phyloP scores from a whole-genome alignment of 2,113 vertebrate species.

The Charina bottae region DNA sequence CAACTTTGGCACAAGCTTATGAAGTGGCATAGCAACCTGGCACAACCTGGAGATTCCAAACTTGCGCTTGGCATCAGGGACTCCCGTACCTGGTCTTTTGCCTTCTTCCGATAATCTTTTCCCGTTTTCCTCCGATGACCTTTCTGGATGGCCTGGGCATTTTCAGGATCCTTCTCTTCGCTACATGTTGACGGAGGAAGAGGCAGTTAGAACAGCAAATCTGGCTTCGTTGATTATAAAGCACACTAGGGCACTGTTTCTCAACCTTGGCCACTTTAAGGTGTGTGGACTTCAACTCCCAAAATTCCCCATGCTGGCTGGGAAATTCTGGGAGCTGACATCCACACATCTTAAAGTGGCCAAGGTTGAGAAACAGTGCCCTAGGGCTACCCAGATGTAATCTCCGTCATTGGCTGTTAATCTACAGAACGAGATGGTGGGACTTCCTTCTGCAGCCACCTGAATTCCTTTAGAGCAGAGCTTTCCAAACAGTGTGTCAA shows the following conservation, averaged over 20 bases:
- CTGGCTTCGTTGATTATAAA: background rate
- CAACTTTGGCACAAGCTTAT: background rate
- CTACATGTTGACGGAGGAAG: slow-evolving; percentile 40
- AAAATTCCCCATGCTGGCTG: no score
- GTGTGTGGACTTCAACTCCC: no score
- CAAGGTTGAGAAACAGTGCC: no score
- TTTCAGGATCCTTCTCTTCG: slow-evolving; percentile 76
- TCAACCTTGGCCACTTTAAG: background rate
- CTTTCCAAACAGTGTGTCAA: no score
- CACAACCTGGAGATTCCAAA: background rate
- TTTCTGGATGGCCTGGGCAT: slow-evolving; percentile 72
- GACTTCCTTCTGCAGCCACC: no score
- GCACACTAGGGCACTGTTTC: background rate
- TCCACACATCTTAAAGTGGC: no score
- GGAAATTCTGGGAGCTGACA: no score
- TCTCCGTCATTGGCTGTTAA: no score
- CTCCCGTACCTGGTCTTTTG: slow-evolving; percentile 68
- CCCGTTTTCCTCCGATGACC: slow-evolving; percentile 71
- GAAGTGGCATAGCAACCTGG: no score
- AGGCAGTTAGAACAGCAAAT: background rate
- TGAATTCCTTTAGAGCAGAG: no score
- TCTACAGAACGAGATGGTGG: no score
- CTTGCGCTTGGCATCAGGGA: rapidly evolving
- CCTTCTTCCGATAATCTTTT: slow-evolving; percentile 68
- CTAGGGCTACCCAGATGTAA: no score